Conservation (phyloP, 1,140 invertebrate species). For the Drosophila trapezifrons region DNA sequence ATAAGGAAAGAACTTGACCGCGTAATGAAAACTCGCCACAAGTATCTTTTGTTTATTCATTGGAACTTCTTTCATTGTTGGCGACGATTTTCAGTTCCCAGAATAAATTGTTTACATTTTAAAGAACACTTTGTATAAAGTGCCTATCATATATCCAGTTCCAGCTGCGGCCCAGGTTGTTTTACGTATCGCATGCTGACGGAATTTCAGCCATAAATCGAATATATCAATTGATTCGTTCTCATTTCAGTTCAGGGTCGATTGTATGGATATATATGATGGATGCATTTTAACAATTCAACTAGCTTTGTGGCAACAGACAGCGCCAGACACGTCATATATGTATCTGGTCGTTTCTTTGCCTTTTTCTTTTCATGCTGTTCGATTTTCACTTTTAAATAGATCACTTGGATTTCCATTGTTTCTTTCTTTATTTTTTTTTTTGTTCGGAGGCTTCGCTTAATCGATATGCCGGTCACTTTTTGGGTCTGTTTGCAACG, state of each 20-base stretch:
- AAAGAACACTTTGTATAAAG: neutral
- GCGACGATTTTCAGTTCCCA: constrained; percentile 3
- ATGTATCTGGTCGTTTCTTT: neutral
- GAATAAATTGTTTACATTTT: constrained; percentile 19
- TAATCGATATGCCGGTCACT: constrained; percentile 50
- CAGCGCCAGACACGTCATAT: constrained; percentile 3
- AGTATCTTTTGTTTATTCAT: constrained; percentile 21
- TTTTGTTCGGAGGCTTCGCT: constrained; percentile 7
- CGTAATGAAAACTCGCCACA: constrained; percentile 16
- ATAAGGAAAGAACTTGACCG: constrained; percentile 23
- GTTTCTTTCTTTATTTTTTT: constrained; percentile 10
- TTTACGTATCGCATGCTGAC: neutral
- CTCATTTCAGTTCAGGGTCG: constrained; percentile 37
- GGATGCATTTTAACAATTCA: constrained; percentile 26
- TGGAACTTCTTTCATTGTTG: constrained; percentile 15
- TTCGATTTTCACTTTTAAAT: constrained; percentile 36
- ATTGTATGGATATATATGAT: constrained; percentile 12
- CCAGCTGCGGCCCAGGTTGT: neutral
- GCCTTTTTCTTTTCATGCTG: neutral
- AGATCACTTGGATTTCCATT: constrained; percentile 31
- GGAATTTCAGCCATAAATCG: constrained; percentile 27
- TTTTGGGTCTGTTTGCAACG: constrained; percentile 10
- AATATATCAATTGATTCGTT: constrained; percentile 19
- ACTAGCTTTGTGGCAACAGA: constrained; percentile 10
- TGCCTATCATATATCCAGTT: constrained; percentile 1